Conservation (phyloP, 2,797 vertebrate species). For the Sebastes vulpes region DNA sequence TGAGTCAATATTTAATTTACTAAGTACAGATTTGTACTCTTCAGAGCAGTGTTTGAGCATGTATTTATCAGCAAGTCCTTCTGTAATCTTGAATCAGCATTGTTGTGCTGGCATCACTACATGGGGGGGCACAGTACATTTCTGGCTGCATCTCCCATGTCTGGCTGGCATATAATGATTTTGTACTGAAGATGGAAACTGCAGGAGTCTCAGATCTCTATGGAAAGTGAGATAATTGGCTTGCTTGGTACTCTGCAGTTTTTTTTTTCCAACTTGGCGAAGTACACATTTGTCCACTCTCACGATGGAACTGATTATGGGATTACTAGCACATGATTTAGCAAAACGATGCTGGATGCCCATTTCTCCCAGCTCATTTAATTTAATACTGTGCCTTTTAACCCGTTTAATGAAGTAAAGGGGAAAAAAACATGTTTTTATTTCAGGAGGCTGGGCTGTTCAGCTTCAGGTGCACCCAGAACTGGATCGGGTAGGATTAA, state of each 20-base stretch:
- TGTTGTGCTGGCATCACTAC: constrained; percentile 27
- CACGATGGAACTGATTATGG: constrained; percentile 43
- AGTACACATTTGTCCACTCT: constrained; percentile 36
- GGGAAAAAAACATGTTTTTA: not conserved
- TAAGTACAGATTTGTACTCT: constrained; percentile 58
- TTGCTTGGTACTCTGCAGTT: not conserved
- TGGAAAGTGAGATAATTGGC: constrained; percentile 51
- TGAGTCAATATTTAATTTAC: constrained; percentile 75
- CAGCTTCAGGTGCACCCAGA: not conserved
- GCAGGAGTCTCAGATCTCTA: constrained; percentile 40
- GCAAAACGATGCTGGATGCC: constrained; percentile 36
- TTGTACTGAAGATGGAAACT: constrained; percentile 43
- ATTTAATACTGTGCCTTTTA: constrained; percentile 25
- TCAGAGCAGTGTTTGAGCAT: constrained; percentile 29
- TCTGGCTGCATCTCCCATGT: constrained; percentile 2
- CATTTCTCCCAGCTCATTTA: constrained; percentile 33
- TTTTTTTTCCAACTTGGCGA: constrained; percentile 22
- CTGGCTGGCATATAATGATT: constrained; percentile 38
- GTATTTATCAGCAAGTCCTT: constrained; percentile 38
- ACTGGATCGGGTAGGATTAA: not conserved
- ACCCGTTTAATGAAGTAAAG: constrained; percentile 5
- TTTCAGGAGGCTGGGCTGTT: not conserved
- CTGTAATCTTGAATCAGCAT: constrained; percentile 52
- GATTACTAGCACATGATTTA: constrained; percentile 51
- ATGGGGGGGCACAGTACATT: not conserved